phyloP scores from a whole-genome alignment of 1,140 invertebrate species.

The Aphelenchoides fujianensis region DNA sequence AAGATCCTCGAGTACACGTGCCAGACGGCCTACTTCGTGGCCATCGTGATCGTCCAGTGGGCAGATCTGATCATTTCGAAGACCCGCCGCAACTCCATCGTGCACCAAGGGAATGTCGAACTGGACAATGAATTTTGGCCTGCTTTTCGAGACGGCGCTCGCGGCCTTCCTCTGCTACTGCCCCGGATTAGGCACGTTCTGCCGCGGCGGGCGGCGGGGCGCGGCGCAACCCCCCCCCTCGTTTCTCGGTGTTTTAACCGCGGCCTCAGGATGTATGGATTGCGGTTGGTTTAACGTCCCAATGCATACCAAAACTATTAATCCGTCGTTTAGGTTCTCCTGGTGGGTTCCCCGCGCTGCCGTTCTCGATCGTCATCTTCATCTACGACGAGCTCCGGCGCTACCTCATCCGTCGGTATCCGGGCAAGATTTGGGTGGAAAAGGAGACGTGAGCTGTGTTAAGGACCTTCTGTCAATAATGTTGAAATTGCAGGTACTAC shows the following conservation, averaged over 20 bases:
- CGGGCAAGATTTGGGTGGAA: conserved; percentile 95
- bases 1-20: conserved; percentile 65
- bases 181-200: conserved; percentile 91
- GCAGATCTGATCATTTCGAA: conserved; percentile 65
- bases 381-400: conserved; percentile 76
- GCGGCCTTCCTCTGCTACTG: conserved; percentile 91
- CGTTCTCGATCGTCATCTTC: conserved; percentile 69
- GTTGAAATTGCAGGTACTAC: too few species aligned
- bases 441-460: conserved; percentile 98
- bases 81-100: conserved; percentile 64
- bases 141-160: conserved; percentile 85
- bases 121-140: conserved; percentile 89
- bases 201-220: too few species aligned
- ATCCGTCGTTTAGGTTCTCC: conserved; percentile 70
- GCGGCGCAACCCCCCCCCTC: too few species aligned
- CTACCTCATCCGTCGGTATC: conserved; percentile 90
- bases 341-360: conserved; percentile 98
- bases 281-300: conserved; percentile 74
- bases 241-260: too few species aligned
- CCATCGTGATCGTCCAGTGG: conserved; percentile 66
- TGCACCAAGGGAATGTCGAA: conserved; percentile 69
- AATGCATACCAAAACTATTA: conserved; percentile 9
- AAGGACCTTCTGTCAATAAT: too few species aligned
- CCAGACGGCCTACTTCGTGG: conserved; percentile 65
- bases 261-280: conserved; percentile 88